These are phyloP conservation scores for Zygogramma bicolorata DNA, from an alignment of 2,888 invertebrate genomes.

Conservation along the genomic window DNA sequence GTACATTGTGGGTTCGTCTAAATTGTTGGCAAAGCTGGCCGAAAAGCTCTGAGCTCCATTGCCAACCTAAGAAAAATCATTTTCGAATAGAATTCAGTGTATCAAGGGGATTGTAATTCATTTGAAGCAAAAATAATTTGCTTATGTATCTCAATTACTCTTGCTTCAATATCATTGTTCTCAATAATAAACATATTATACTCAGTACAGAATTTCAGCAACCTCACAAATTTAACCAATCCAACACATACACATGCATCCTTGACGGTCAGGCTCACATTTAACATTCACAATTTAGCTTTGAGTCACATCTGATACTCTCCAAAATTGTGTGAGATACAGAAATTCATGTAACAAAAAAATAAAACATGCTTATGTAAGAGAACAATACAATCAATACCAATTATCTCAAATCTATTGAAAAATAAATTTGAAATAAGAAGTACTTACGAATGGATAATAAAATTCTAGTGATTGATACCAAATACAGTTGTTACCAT, in stretches of 20 bases:
- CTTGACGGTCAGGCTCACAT: not conserved
- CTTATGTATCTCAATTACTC: conserved; percentile 5
- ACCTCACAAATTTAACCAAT: not conserved
- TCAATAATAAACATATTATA: conserved; percentile 18
- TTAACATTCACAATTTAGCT: no score
- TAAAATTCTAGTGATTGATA: conserved; percentile 23
- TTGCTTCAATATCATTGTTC: conserved; percentile 8
- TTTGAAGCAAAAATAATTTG: conserved; percentile 35
- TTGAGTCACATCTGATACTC: not conserved
- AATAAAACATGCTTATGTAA: conserved; percentile 32
- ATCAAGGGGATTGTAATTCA: conserved; percentile 9
- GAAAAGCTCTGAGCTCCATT: conserved; percentile 41
- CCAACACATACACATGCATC: not conserved
- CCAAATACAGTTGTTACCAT: conserved; percentile 29
- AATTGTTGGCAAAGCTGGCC: conserved; percentile 40
- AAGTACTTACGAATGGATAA: conserved; percentile 31
- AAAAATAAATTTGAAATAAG: conserved; percentile 38
- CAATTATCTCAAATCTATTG: conserved; percentile 38
- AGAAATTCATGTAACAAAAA: conserved; percentile 15
- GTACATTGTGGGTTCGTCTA: not conserved
- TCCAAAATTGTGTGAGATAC: not conserved
- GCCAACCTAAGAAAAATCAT: conserved; percentile 50
- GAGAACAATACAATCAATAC: conserved; percentile 23
- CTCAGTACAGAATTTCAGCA: not conserved
- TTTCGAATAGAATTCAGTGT: conserved; percentile 39